phyloP scores from a whole-genome alignment of 2,797 vertebrate genomes.

The Girardinus metallicus region DNA sequence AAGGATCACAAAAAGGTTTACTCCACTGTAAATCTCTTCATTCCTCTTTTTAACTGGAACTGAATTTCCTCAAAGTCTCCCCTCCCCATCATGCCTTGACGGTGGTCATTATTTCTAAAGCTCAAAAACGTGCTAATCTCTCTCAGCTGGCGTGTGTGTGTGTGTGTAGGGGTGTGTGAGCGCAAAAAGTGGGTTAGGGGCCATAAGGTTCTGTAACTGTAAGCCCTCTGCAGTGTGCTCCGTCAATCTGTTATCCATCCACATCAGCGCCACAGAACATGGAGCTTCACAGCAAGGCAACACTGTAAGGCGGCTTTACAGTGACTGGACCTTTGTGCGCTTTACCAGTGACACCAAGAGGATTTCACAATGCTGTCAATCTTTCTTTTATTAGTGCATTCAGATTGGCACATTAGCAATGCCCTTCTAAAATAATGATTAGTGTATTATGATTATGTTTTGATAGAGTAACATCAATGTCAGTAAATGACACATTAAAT shows the following conservation, averaged over 20 bases:
- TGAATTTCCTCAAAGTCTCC: constrained; percentile 12
- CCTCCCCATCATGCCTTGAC: background rate
- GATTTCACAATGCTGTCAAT: background rate
- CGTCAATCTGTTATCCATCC: constrained; percentile 14
- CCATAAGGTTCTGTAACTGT: constrained; percentile 25
- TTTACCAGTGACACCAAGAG: constrained; percentile 2
- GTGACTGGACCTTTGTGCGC: background rate
- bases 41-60: constrained; percentile 19
- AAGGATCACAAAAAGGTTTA: background rate
- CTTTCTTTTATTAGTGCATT: background rate
- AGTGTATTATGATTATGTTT: background rate
- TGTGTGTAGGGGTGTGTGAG: constrained; percentile 1
- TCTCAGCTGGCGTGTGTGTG: constrained; percentile 1
- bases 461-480: background rate
- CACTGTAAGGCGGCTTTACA: background rate
- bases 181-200: constrained; percentile 34
- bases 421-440: background rate
- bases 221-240: constrained; percentile 19
- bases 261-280: constrained; percentile 10
- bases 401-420: background rate
- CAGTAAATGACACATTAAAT: no score
- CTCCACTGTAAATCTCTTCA: constrained; percentile 14
- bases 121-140: constrained; percentile 20
- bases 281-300: background rate
- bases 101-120: constrained; percentile 26